Conservation (phyloP, 1,140 invertebrate genomes). For the Heliconius himera region DNA sequence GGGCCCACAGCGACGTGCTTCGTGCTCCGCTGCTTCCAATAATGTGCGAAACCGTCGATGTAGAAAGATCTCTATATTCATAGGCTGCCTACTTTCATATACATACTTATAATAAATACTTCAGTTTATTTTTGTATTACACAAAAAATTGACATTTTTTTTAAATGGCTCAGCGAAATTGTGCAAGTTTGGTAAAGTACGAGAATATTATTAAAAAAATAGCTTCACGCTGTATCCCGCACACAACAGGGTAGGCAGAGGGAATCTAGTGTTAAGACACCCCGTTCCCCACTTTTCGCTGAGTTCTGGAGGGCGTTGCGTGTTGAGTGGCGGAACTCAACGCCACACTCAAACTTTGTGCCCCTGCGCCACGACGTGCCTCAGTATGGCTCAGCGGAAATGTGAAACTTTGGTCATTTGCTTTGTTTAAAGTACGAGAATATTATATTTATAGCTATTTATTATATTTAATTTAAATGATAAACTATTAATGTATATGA, state of each 20-base stretch:
- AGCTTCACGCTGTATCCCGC: no score
- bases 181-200: not conserved
- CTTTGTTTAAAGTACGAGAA: not conserved
- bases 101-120: conserved; percentile 16
- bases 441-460: not conserved
- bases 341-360: no score
- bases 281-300: no score
- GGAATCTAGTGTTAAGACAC: no score
- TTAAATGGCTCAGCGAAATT: not conserved
- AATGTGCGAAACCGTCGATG: conserved; percentile 57
- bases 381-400: not conserved
- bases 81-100: conserved; percentile 26
- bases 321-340: no score
- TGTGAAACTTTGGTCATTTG: not conserved
- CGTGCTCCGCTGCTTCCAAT: conserved; percentile 64
- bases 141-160: not conserved
- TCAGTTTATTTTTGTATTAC: not conserved
- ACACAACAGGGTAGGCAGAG: no score
- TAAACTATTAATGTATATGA: no score
- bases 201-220: not conserved
- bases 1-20: conserved; percentile 57
- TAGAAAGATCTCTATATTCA: conserved; percentile 58
- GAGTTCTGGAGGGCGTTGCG: no score
- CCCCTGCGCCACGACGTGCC: no score
- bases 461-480: no score